phyloP scores from a whole-genome alignment of 2,888 invertebrate genomes.

The Steinernema scapterisci region DNA sequence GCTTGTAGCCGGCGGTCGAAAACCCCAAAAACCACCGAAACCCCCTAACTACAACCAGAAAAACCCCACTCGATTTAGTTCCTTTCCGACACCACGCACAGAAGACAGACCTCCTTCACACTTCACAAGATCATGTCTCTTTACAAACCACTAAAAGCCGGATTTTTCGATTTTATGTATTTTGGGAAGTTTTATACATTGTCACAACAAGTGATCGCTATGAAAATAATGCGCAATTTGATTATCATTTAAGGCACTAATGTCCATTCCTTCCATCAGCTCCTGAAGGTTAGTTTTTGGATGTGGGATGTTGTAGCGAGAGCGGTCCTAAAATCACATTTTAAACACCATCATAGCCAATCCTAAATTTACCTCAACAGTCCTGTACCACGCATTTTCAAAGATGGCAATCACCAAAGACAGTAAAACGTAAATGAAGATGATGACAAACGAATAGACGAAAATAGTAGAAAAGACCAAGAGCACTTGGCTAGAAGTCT shows the following conservation, averaged over 20 bases:
- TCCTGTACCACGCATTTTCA: slow-evolving; percentile 25
- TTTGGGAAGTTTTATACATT: too few relatives aligned
- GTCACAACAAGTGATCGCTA: not conserved
- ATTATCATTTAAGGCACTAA: not conserved
- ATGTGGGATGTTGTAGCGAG: not conserved
- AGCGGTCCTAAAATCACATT: not conserved
- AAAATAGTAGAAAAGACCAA: not conserved
- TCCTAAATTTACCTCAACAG: slow-evolving; percentile 5
- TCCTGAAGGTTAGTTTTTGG: not conserved
- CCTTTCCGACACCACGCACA: too few relatives aligned
- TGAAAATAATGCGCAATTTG: not conserved
- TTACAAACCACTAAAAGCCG: too few relatives aligned
- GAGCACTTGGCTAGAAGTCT: not conserved
- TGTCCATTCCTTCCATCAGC: not conserved
- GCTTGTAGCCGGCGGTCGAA: too few relatives aligned
- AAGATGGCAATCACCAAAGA: slow-evolving; percentile 12
- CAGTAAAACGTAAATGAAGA: slow-evolving; percentile 11
- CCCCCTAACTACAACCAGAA: too few relatives aligned
- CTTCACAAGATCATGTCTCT: too few relatives aligned
- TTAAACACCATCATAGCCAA: not conserved
- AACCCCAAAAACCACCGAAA: too few relatives aligned
- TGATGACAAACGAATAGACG: not conserved
- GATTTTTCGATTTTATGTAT: too few relatives aligned
- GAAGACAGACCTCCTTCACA: too few relatives aligned
- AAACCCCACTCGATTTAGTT: too few relatives aligned